Percentiles rank a stretch among this genome's conserved stretches.
Evolutionary conservation across 2,113 vertebrate genomes (phyloP).

Genomic region (Gulo gulo): DNA sequence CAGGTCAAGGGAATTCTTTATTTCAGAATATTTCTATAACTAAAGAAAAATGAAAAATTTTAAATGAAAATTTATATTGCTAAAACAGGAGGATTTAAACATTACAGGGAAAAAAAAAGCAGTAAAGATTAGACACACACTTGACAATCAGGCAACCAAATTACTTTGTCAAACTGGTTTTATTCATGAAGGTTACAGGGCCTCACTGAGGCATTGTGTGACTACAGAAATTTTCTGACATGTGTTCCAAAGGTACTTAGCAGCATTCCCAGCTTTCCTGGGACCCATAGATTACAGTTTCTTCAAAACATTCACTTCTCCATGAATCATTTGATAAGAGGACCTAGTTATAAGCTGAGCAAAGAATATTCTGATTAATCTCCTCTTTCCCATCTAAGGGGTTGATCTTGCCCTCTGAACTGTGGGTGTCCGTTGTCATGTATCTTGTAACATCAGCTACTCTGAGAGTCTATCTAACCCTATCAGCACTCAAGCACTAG

Average conservation of each 20-base stretch:
- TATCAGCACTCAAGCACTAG: slow-evolving; percentile 63
- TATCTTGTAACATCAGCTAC: slow-evolving; percentile 56
- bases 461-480: slow-evolving; percentile 53
- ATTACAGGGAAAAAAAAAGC: not conserved
- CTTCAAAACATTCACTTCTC: slow-evolving; percentile 54
- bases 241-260: not conserved
- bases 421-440: slow-evolving; percentile 47
- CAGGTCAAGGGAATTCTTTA: not conserved
- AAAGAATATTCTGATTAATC: slow-evolving; percentile 73
- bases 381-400: slow-evolving; percentile 63
- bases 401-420: slow-evolving; percentile 65
- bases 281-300: slow-evolving; percentile 16
- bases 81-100: not conserved
- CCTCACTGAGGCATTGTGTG: not conserved
- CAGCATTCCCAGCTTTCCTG: slow-evolving; percentile 31
- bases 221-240: not conserved
- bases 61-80: slow-evolving; percentile 4
- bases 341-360: slow-evolving; percentile 60
- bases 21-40: not conserved
- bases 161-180: slow-evolving; percentile 32
- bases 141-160: not conserved
- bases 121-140: not conserved
- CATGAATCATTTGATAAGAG: slow-evolving; percentile 60
- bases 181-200: not conserved
- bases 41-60: not conserved